Evolutionary conservation across 2,888 invertebrate species (phyloP), one percentile per base, ranked within the genome.

Genomic region (Carcina quercana): DNA sequence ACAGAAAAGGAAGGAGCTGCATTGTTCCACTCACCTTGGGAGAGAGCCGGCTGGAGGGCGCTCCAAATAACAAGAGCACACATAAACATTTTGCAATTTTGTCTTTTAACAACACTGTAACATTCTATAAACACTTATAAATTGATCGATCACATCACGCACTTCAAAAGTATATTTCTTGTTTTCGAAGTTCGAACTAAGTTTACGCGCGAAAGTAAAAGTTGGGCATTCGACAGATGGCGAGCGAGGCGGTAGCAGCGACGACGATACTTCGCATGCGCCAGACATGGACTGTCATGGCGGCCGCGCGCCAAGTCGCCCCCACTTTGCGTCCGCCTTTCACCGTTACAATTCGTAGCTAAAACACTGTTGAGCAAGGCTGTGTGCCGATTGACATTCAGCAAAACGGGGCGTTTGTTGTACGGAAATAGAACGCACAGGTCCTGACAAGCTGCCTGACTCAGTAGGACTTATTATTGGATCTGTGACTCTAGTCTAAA

Each of bases 301-400:
- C 53, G 47, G 55, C 48, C 49, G 53, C 48, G 47, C 50, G 49
- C 50, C 41, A 47, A 50, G 45, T 37, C 41, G 46, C 59, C 67
- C 68, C 67, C 66, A 56, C 62, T 50, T 44, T 35, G 30, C 36
- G 43, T 35, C 53, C 61, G 67, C 79, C 74, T 72, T 75, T 70
- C 66, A 55, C 69, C 70, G 75, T 66, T 65, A 70, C 76, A 70
- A 68, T 75, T 75, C 63, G 68, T 69, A 65, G 61, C 69, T 68
- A 67, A 60, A 76, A 71, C 58, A 71, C 68, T 51, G 72, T 76
- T 78, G 60, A 69, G 76, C 80, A 79, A 82, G 80, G 79, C 79
- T 78, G 59, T 65, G 65, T 59, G 73, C 68, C 72, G 79, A 79
- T 69, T 79, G 80, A 79, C 80, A 79, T 78, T 78, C 69, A 76